These are phyloP conservation scores for Drosophila ogumai DNA, from an alignment of 1,140 invertebrate genomes.

Conservation along the genomic window DNA sequence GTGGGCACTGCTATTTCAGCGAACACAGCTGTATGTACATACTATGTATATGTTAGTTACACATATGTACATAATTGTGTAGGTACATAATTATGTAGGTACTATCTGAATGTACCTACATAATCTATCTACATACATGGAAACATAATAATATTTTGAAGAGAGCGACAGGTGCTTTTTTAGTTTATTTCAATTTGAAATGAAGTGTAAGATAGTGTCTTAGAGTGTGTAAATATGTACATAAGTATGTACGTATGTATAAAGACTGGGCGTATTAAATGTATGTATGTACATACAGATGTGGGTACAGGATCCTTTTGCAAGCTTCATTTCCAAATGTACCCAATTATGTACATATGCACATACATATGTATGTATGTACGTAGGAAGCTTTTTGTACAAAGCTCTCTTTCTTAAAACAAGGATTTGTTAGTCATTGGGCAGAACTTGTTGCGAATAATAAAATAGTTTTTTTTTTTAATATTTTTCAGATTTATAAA, in stretches of 20 bases:
- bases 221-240: too few relatives aligned
- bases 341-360: background rate
- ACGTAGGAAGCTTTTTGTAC: conserved; percentile 22
- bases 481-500: background rate
- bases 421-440: conserved; percentile 6
- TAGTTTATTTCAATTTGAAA: background rate
- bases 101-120: too few relatives aligned
- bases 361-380: background rate
- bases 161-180: conserved; percentile 27
- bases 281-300: conserved; percentile 4
- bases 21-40: too few relatives aligned
- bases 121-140: background rate
- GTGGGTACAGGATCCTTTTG: conserved; percentile 15
- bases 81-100: too few relatives aligned
- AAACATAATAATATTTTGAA: background rate
- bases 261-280: conserved; percentile 9
- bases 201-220: background rate
- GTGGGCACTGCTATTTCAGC: too few relatives aligned
- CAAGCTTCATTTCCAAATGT: conserved; percentile 2
- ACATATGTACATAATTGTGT: too few relatives aligned
- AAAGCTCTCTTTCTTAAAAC: conserved; percentile 16
- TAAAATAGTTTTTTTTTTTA: background rate
- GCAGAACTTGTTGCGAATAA: conserved; percentile 41
- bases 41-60: too few relatives aligned
- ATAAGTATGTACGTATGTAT: conserved; percentile 14